Evolutionary conservation across 2,797 vertebrate genomes (phyloP), one percentile per base, ranked within the genome.

Genomic region (Thamnophis elegans): DNA sequence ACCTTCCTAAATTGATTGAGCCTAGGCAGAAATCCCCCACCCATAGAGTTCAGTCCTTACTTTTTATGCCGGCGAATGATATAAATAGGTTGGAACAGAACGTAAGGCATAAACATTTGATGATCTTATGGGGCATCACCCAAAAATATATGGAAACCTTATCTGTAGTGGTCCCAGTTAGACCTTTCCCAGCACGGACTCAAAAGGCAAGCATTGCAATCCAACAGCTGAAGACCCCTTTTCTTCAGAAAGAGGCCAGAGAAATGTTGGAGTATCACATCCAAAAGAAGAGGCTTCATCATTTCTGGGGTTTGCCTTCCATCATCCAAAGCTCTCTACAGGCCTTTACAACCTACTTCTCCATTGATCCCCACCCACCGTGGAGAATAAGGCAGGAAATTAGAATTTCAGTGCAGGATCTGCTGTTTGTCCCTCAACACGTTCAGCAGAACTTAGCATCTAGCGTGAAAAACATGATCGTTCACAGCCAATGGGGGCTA

Each of bases 211-310:
- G 25, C 20, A 6, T 87, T 2, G 2, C 7, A 32, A 56, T 18
- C 12, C 82, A 14, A 28, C 14, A 28, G 20, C 22, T 5, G 3
- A 28, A 91, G n/a, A 26, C 36, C 28, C 94, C 95, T 10, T 89
- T 95, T 89, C 89, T 95, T 62, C 93, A 87, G 13, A 73, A 78
- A 55, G 94, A 89, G 0, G 89, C 94, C 9, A 92, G 73, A 89
- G 73, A 95, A 89, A 28, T 91, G 26, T 88, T 96, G 54, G 96
- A 97, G n/a, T 92, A 89, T 93, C 95, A 96, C 47, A 62, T 96
- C 60, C 93, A 94, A 7, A 92, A 94, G 93, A 96, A 92, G 88
- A 94, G 92, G 86, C 86, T 95, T n/a, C 95, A 94, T 65, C 62
- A 60, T 55, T 22, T 26, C 25, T 32, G 91, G 68, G 5, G 16